phyloP scores from a whole-genome alignment of 2,797 vertebrate species.

The Heteromormyrus szaboi region DNA sequence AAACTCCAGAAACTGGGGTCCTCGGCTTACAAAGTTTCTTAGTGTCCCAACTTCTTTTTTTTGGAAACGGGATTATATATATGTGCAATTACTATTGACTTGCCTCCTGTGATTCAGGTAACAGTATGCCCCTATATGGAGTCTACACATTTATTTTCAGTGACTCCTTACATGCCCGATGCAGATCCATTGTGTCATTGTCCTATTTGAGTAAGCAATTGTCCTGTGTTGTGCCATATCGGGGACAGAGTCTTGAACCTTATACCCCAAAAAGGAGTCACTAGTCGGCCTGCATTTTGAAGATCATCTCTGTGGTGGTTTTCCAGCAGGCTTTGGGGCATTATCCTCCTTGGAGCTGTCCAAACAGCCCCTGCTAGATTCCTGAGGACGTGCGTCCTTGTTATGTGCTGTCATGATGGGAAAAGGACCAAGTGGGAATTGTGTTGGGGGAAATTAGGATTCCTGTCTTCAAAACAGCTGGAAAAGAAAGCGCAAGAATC shows the following conservation, averaged over 20 bases:
- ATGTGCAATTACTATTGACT: neutral
- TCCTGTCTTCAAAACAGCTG: neutral
- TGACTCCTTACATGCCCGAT: neutral
- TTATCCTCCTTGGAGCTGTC: neutral
- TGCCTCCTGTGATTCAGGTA: neutral
- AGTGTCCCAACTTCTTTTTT: neutral
- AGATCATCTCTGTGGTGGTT: neutral
- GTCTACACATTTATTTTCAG: neutral
- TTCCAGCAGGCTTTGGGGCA: neutral
- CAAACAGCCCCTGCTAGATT: neutral
- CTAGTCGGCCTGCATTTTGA: neutral
- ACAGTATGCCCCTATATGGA: neutral
- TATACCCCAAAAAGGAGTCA: neutral
- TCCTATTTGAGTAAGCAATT: neutral
- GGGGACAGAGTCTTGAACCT: neutral
- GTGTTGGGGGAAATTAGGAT: slow-evolving; percentile 17
- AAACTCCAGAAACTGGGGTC: neutral
- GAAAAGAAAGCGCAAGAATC: neutral
- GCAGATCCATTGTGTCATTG: neutral
- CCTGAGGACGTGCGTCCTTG: neutral
- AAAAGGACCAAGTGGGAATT: neutral
- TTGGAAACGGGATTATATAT: neutral
- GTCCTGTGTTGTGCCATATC: neutral
- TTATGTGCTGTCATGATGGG: neutral
- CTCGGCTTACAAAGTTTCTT: neutral